Conservation (phyloP, 2,888 invertebrate genomes). For the Polydrusus pterygomalis region DNA sequence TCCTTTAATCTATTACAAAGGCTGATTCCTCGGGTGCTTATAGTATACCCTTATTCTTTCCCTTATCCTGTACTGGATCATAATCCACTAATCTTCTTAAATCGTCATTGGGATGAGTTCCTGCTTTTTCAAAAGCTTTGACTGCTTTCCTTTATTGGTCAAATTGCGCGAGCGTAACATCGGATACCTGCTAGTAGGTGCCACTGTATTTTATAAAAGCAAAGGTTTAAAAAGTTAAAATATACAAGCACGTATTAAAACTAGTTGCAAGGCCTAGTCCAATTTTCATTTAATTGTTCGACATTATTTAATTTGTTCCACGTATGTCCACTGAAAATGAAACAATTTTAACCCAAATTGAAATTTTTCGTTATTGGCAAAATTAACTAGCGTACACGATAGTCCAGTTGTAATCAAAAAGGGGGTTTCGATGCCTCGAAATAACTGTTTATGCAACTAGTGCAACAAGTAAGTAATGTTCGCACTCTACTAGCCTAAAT, state of each 20-base stretch:
- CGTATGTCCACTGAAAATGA: constrained; percentile 43
- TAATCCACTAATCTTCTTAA: too few species aligned
- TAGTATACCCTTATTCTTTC: too few species aligned
- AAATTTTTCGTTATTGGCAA: constrained; percentile 44
- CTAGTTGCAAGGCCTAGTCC: neutral
- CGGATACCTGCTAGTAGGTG: too few species aligned
- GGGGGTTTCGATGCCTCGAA: neutral
- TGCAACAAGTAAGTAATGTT: neutral
- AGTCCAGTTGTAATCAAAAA: constrained; percentile 1
- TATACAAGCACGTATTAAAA: neutral
- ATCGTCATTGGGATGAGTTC: too few species aligned
- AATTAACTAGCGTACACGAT: neutral
- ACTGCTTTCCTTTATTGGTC: too few species aligned
- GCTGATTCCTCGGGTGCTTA: too few species aligned
- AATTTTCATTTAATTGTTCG: constrained; percentile 36
- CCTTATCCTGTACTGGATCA: too few species aligned
- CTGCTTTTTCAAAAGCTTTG: too few species aligned
- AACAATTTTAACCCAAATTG: constrained; percentile 59
- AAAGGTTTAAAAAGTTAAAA: too few species aligned
- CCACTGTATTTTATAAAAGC: too few species aligned
- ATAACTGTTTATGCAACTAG: neutral
- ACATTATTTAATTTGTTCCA: constrained; percentile 47
- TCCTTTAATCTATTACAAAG: too few species aligned
- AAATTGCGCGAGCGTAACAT: too few species aligned
- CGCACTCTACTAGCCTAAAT: neutral